Evolutionary conservation across 2,888 invertebrate species (phyloP).

Genomic region (Mythimna loreyi): DNA sequence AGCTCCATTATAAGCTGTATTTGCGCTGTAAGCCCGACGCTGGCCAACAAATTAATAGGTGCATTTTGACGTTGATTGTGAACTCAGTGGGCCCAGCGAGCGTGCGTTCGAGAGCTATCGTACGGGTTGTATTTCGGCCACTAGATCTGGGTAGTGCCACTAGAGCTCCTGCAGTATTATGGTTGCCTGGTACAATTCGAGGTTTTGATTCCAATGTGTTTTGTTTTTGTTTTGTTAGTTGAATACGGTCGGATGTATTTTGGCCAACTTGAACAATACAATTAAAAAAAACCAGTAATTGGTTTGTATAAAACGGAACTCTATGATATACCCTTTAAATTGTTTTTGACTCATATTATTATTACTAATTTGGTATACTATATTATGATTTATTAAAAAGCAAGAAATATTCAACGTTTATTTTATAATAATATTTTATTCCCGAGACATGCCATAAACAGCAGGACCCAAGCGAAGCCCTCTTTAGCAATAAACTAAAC

Average conservation of each 20-base stretch:
- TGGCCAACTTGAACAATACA: not conserved
- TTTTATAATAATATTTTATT: conserved; percentile 12
- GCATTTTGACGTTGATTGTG: conserved; percentile 38
- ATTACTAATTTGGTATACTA: not conserved
- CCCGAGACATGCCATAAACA: conserved; percentile 20
- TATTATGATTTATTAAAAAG: conserved; percentile 3
- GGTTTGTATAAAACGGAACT: too few species aligned
- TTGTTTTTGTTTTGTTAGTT: conserved; percentile 4
- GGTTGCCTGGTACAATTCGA: conserved; percentile 8
- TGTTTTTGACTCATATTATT: too few species aligned
- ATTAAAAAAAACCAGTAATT: too few species aligned
- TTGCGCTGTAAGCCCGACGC: conserved; percentile 21
- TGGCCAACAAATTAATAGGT: conserved; percentile 38
- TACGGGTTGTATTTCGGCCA: conserved; percentile 32
- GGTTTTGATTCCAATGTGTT: not conserved
- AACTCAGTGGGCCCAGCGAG: conserved; percentile 24
- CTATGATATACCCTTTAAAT: not conserved
- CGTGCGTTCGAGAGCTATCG: conserved; percentile 30
- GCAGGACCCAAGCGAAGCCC: not conserved
- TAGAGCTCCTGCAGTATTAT: conserved; percentile 8
- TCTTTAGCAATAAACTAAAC: conserved; percentile 49
- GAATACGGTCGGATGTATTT: not conserved
- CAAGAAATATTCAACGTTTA: not conserved
- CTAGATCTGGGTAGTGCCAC: conserved; percentile 6
- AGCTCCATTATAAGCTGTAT: conserved; percentile 44